Base-by-base conservation (phyloP, 2,888 invertebrate genomes). In the Lumbricus terrestris region DNA sequence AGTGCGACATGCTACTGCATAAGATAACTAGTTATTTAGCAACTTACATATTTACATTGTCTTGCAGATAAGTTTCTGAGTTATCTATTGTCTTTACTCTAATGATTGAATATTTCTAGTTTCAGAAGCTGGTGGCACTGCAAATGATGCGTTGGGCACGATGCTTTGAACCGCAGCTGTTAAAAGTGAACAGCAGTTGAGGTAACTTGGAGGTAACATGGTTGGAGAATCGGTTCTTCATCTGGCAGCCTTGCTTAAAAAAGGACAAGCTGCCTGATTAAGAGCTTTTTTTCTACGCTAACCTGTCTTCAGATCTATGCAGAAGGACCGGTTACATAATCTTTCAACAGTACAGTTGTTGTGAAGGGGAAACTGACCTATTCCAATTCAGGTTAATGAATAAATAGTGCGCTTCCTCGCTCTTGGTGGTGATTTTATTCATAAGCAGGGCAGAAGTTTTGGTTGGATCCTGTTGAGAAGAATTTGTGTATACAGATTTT, bases 261-360 rank as follows among this genome's bases (percentile, higher is more conserved):
- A 37, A 83, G 82, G 33, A 47, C 91, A 91, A 91, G 91, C 91
- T 91, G 91, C 91, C 91, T 91, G 89, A 88, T 91, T 90, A 91
- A 91, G 91, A 91, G 91, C 91, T 91, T 89, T 89, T 54, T 82
- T 33, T 38, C 37, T 15, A 29, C 6, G 6, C 15, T 35, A 38
- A 37, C 23, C 23, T 37, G 38, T 20, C 35, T n/a, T 35, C 38
- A 89, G 82, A 82, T 69, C n/a, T 69, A n/a, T 4, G n/a, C 29
- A 69, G n/a, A 69, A 69, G 29, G 29, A 8, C 29, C 8, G 11
- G 0, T 11, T n/a, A n/a, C 29, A 69, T 8, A 6, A 69, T 69
- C 69, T 69, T n/a, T 69, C 69, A 69, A 69, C 69, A 69, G n/a
- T 69, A n/a, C n/a, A 8, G n/a, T n/a, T 47, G 47, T 47, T 23